phyloP scores from a whole-genome alignment of 2,888 invertebrate genomes.

The Watsonalla binaria region DNA sequence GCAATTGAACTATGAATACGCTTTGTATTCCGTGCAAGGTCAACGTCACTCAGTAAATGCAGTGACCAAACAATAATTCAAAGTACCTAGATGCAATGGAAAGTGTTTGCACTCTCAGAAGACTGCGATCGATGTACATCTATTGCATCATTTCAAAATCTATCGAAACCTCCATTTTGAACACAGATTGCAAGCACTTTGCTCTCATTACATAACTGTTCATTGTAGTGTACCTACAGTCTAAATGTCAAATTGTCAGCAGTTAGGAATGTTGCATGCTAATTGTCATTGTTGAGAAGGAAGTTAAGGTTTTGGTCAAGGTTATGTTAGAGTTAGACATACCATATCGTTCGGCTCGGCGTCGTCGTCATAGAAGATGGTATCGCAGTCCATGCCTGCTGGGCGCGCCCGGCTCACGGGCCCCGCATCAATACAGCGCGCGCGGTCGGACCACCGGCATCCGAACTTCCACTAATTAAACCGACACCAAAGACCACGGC shows the following conservation, averaged over 20 bases:
- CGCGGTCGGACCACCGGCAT: conserved; percentile 75
- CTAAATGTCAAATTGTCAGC: conserved; percentile 10
- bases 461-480: conserved; percentile 46
- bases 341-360: conserved; percentile 76
- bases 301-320: conserved; percentile 29
- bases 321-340: conserved; percentile 33
- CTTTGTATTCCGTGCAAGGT: not conserved
- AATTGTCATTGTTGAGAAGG: conserved; percentile 18
- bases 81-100: not conserved
- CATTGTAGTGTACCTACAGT: conserved; percentile 5
- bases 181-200: conserved; percentile 23
- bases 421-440: conserved; percentile 68
- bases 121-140: conserved; percentile 18
- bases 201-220: conserved; percentile 35
- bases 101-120: conserved; percentile 7
- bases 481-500: conserved; percentile 35
- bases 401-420: conserved; percentile 51
- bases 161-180: conserved; percentile 42
- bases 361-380: conserved; percentile 76
- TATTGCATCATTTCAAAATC: conserved; percentile 33
- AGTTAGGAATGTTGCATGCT: conserved; percentile 6
- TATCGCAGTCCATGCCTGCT: conserved; percentile 73
- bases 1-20: not conserved
- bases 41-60: not conserved
- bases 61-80: too few species aligned